phyloP scores from a whole-genome alignment of 2,888 invertebrate genomes.

The Cinara cedri region DNA sequence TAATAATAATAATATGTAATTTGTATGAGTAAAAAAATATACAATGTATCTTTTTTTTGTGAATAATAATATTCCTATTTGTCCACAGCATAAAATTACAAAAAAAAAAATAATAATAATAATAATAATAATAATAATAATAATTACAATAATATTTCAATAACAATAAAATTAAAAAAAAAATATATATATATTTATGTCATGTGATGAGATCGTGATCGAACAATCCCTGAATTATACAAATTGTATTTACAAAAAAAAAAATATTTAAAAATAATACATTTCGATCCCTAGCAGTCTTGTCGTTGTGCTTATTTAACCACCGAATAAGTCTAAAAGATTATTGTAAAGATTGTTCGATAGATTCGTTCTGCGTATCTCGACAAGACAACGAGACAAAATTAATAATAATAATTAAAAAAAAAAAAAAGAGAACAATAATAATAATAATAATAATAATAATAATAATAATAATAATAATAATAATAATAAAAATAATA shows the following conservation, averaged over 20 bases:
- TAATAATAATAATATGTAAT: constrained; percentile 8
- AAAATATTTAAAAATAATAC: constrained; percentile 22
- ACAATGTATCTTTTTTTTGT: constrained; percentile 34
- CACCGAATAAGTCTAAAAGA: constrained; percentile 54
- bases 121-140: constrained; percentile 44
- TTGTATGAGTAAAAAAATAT: constrained; percentile 39
- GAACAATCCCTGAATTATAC: constrained; percentile 52
- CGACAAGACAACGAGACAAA: constrained; percentile 54
- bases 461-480: constrained; percentile 50
- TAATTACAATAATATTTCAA: constrained; percentile 55
- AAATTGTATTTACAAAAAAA: constrained; percentile 44
- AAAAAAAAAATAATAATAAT: constrained; percentile 34
- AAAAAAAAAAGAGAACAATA: constrained; percentile 28
- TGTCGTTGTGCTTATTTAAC: constrained; percentile 54
- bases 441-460: constrained; percentile 48
- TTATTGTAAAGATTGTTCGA: constrained; percentile 52
- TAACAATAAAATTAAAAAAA: constrained; percentile 50
- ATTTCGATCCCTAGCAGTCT: constrained; percentile 55
- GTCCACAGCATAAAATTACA: constrained; percentile 46
- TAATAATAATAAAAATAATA: constrained; percentile 24
- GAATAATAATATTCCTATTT: constrained; percentile 29
- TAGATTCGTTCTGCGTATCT: constrained; percentile 48
- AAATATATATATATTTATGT: constrained; percentile 32
- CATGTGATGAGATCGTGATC: constrained; percentile 56
- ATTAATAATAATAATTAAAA: constrained; percentile 34